Evolutionary conservation across 2,888 invertebrate species (phyloP).

Genomic region (Steinernema carpocapsae): DNA sequence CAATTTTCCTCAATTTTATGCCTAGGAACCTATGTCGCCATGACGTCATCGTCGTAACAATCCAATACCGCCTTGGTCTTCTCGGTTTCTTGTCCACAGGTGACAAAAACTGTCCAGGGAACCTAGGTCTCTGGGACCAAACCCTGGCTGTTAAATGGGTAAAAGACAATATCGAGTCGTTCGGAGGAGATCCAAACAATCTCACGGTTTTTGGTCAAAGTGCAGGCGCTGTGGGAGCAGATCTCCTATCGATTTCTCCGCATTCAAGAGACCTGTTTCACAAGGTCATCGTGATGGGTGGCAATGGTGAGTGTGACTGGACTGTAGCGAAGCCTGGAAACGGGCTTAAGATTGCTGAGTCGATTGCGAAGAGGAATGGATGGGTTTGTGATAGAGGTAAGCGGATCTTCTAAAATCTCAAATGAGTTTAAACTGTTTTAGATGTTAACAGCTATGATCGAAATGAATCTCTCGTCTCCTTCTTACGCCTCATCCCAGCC

Average conservation of each 20-base stretch:
- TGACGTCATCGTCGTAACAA: conserved; percentile 58
- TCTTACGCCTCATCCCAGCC: neutral
- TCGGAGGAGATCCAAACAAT: conserved; percentile 51
- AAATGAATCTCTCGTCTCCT: conserved; percentile 33
- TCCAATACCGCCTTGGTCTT: conserved; percentile 56
- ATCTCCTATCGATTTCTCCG: conserved; percentile 54
- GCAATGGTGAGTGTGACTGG: conserved; percentile 47
- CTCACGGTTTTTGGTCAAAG: conserved; percentile 60
- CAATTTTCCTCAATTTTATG: neutral
- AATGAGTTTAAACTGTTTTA: neutral
- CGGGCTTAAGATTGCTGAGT: conserved; percentile 41
- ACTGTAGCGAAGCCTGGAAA: conserved; percentile 39
- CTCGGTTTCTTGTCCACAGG: conserved; percentile 64
- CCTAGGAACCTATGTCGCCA: conserved; percentile 38
- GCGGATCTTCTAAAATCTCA: neutral
- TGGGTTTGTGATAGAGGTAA: conserved; percentile 36
- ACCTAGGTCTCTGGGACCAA: conserved; percentile 63
- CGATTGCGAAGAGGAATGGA: conserved; percentile 38
- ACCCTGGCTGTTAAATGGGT: conserved; percentile 61
- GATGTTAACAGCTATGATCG: neutral
- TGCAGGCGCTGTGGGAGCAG: conserved; percentile 58
- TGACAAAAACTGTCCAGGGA: conserved; percentile 59
- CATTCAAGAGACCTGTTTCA: conserved; percentile 50
- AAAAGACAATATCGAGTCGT: conserved; percentile 55
- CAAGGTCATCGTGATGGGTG: conserved; percentile 48